phyloP scores from a whole-genome alignment of 2,888 invertebrate species.

The Amblyteles armatorius region DNA sequence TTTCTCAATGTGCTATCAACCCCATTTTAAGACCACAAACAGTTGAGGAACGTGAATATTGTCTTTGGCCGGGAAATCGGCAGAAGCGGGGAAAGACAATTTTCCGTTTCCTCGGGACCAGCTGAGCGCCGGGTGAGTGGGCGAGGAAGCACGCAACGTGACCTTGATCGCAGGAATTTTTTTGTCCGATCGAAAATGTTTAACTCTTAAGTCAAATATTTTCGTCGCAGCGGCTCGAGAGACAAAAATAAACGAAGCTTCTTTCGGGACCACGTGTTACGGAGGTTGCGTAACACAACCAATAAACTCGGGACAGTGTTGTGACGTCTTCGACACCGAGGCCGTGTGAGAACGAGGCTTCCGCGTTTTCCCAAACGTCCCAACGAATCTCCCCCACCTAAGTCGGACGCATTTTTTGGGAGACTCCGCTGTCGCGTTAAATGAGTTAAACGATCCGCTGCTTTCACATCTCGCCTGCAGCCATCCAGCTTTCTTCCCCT shows the following conservation, averaged over 20 bases:
- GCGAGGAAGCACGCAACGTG: too few species aligned
- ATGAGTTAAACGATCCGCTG: slow-evolving; percentile 27
- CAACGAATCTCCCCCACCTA: slow-evolving; percentile 58
- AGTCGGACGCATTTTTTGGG: neutral
- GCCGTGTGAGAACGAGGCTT: slow-evolving; percentile 74
- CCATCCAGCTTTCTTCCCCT: neutral
- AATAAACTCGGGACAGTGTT: slow-evolving; percentile 33
- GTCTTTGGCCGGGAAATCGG: too few species aligned
- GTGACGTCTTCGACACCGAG: slow-evolving; percentile 36
- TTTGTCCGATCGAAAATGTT: too few species aligned
- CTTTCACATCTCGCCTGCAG: slow-evolving; percentile 19
- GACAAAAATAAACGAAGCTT: slow-evolving; percentile 11
- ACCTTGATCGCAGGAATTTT: too few species aligned
- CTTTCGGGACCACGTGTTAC: slow-evolving; percentile 30
- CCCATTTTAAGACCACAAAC: too few species aligned
- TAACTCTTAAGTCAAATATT: neutral
- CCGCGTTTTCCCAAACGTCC: slow-evolving; percentile 75
- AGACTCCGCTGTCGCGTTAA: slow-evolving; percentile 20
- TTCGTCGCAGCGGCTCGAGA: neutral
- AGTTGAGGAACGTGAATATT: too few species aligned
- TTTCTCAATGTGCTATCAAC: too few species aligned
- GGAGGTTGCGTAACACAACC: slow-evolving; percentile 35
- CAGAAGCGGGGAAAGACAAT: too few species aligned
- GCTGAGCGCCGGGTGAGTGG: too few species aligned
- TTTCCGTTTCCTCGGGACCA: too few species aligned